Evolutionary conservation across 2,113 vertebrate species (phyloP).

Genomic region (Dolichotis patagonum): DNA sequence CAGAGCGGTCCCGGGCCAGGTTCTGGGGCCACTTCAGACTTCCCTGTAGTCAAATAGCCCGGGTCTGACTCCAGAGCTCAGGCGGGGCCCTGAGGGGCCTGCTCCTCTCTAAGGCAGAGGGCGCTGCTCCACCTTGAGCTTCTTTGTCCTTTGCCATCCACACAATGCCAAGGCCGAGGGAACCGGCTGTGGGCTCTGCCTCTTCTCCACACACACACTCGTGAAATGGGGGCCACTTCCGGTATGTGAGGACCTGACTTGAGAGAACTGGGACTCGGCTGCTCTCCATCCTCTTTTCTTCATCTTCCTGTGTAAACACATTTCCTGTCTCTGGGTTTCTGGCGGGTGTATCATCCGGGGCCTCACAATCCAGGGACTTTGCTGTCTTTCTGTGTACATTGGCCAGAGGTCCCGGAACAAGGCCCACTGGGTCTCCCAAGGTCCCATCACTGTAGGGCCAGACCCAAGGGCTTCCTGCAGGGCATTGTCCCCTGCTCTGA

Average conservation of each 20-base stretch:
- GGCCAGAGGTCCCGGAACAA: not conserved
- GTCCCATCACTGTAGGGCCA: fast-evolving
- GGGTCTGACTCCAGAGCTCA: no score
- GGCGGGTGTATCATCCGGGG: not conserved
- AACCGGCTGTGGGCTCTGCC: not conserved
- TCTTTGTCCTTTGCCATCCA: not conserved
- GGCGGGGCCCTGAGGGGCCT: not conserved
- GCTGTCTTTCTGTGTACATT: not conserved
- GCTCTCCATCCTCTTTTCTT: not conserved
- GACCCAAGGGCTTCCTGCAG: no score
- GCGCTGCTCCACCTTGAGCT: not conserved
- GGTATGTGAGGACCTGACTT: fast-evolving
- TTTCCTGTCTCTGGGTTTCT: not conserved
- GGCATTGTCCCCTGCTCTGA: not conserved
- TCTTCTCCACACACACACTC: not conserved
- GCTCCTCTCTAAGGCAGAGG: no score
- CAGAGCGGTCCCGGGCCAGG: not conserved
- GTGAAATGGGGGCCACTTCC: fast-evolving
- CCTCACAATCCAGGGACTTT: not conserved
- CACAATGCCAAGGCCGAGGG: not conserved
- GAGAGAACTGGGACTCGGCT: fast-evolving
- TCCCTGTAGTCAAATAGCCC: not conserved
- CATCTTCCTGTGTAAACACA: fast-evolving
- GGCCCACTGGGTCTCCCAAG: fast-evolving
- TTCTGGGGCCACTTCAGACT: not conserved